Evolutionary conservation across 2,888 invertebrate species (phyloP).

Genomic region (Lepidochitona cinerea): DNA sequence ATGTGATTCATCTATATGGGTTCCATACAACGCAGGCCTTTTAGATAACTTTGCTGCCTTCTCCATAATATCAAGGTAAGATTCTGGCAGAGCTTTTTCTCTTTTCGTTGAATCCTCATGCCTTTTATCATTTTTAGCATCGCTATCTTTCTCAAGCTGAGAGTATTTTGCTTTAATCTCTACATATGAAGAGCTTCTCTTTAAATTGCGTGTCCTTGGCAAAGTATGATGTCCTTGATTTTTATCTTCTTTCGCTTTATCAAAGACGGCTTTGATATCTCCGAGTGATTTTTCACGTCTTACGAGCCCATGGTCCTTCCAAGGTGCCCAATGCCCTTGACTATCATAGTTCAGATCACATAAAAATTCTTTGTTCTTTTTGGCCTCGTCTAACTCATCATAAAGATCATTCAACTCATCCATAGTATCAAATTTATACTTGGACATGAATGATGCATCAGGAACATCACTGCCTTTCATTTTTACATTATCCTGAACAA

Average conservation of each 20-base stretch:
- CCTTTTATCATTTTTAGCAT: background rate
- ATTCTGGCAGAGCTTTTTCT: background rate
- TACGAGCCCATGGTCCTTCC: constrained; percentile 82
- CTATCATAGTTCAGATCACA: constrained; percentile 84
- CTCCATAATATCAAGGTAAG: constrained; percentile 40
- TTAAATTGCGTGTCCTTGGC: constrained; percentile 12
- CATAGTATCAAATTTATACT: constrained; percentile 39
- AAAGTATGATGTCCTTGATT: background rate
- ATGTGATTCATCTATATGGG: constrained; percentile 46
- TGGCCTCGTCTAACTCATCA: constrained; percentile 82
- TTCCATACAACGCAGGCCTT: constrained; percentile 51
- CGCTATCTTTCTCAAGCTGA: constrained; percentile 28
- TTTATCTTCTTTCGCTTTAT: constrained; percentile 16
- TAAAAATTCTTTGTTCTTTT: constrained; percentile 86
- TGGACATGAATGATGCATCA: constrained; percentile 18
- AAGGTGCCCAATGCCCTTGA: constrained; percentile 80
- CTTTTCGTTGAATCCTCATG: background rate
- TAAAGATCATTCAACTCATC: constrained; percentile 87
- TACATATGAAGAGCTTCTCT: constrained; percentile 28
- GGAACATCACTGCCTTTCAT: background rate
- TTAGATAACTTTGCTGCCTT: constrained; percentile 29
- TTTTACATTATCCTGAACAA: background rate
- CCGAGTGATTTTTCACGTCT: constrained; percentile 90
- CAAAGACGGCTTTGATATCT: constrained; percentile 76
- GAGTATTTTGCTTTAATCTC: constrained; percentile 31